Evolutionary conservation across 2,888 invertebrate species (phyloP).

Genomic region (Clunio marinus): DNA sequence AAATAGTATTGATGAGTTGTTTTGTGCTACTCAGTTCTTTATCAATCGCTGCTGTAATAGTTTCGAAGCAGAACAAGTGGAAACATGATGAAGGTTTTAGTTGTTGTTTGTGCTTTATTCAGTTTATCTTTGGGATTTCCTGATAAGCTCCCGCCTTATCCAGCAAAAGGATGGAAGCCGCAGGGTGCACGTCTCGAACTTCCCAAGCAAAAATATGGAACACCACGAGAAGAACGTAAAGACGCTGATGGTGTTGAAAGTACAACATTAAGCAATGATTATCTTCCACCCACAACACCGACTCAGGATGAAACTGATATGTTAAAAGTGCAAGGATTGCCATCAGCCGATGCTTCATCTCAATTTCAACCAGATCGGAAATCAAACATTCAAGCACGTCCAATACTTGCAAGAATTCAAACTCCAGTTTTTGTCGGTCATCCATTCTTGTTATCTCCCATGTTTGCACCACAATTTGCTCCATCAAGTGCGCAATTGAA

Average conservation of each 20-base stretch:
- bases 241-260: conserved; percentile 8
- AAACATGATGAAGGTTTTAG: conserved; percentile 23
- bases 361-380: too few species aligned
- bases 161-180: conserved; percentile 51
- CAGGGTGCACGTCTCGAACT: conserved; percentile 47
- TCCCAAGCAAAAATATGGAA: conserved; percentile 43
- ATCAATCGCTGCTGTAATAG: too few species aligned
- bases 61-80: background rate
- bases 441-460: conserved; percentile 14
- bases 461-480: conserved; percentile 37
- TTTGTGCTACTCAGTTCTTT: conserved; percentile 16
- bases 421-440: conserved; percentile 22
- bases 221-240: background rate
- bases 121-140: background rate
- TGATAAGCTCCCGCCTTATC: conserved; percentile 45
- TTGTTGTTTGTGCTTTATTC: conserved; percentile 23
- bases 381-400: conserved; percentile 28
- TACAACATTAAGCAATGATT: conserved; percentile 7
- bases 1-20: background rate
- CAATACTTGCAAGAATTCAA: background rate
- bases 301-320: conserved; percentile 27
- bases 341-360: conserved; percentile 35
- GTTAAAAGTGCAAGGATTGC: conserved; percentile 42
- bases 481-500: too few species aligned
- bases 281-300: conserved; percentile 15